Conservation (phyloP, 2,113 vertebrate species). For the Balaeniceps rex region DNA sequence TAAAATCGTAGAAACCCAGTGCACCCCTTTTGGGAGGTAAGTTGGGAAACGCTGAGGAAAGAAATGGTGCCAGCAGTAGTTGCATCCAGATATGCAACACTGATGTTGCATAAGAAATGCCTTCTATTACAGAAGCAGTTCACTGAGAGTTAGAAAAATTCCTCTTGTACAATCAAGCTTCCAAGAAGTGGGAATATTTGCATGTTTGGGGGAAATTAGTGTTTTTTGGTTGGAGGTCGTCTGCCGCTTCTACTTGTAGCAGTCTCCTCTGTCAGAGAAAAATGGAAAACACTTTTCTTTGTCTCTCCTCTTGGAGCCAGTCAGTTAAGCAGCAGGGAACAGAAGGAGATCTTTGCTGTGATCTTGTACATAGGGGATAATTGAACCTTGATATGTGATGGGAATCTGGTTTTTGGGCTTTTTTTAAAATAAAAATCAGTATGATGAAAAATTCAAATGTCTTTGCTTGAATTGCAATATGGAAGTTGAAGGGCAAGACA, state of each 20-base stretch:
- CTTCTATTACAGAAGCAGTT: neutral
- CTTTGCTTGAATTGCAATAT: neutral
- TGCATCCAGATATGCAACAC: neutral
- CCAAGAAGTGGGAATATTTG: neutral
- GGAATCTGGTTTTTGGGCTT: neutral
- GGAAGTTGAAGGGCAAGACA: neutral
- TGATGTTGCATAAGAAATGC: neutral
- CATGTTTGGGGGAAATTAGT: neutral
- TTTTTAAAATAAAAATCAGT: neutral
- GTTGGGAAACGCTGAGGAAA: neutral
- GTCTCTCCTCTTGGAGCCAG: neutral
- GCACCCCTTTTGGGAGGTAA: neutral
- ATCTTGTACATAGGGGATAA: neutral
- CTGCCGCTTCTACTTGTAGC: neutral
- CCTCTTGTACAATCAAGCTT: neutral
- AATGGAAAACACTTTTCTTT: neutral
- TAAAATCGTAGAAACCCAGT: neutral
- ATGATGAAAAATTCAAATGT: neutral
- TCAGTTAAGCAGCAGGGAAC: neutral
- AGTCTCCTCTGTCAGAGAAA: neutral
- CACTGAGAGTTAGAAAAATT: neutral
- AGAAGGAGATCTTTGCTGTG: neutral
- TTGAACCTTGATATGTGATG: neutral
- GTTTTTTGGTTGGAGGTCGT: neutral
- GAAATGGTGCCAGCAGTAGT: neutral